phyloP scores from a whole-genome alignment of 2,113 vertebrate species.

The Bolborhynchus lineola region DNA sequence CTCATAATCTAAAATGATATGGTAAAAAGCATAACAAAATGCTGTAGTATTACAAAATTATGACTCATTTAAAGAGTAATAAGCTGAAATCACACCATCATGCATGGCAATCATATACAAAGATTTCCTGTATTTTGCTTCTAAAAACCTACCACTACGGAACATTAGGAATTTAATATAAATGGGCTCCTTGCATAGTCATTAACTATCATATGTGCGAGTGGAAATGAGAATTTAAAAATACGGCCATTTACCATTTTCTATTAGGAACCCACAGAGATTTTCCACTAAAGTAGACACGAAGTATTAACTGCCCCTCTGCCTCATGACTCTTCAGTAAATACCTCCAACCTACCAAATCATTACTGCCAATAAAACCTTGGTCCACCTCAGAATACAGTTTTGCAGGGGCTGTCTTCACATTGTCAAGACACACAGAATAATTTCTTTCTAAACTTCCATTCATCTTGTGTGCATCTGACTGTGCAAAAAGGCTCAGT shows the following conservation, averaged over 20 bases:
- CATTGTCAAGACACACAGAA: neutral
- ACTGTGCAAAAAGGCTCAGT: neutral
- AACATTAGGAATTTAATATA: neutral
- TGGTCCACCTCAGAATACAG: neutral
- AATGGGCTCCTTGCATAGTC: neutral
- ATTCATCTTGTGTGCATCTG: neutral
- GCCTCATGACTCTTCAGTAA: rapidly evolving
- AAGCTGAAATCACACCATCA: neutral
- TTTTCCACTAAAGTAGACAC: neutral
- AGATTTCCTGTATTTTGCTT: neutral
- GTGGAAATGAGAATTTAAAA: neutral
- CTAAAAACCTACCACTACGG: neutral
- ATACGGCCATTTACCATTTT: neutral
- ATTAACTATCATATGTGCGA: neutral
- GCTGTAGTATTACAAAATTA: neutral
- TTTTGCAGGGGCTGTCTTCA: neutral
- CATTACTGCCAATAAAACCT: neutral
- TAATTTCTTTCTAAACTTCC: neutral
- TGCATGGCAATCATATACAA: neutral
- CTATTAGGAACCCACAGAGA: neutral
- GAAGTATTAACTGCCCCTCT: neutral
- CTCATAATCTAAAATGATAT: neutral
- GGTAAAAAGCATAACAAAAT: neutral
- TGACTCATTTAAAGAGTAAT: neutral
- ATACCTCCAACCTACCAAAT: neutral